These are phyloP conservation scores for Centropus unirufus DNA, from an alignment of 2,113 vertebrate genomes.

Conservation along the genomic window DNA sequence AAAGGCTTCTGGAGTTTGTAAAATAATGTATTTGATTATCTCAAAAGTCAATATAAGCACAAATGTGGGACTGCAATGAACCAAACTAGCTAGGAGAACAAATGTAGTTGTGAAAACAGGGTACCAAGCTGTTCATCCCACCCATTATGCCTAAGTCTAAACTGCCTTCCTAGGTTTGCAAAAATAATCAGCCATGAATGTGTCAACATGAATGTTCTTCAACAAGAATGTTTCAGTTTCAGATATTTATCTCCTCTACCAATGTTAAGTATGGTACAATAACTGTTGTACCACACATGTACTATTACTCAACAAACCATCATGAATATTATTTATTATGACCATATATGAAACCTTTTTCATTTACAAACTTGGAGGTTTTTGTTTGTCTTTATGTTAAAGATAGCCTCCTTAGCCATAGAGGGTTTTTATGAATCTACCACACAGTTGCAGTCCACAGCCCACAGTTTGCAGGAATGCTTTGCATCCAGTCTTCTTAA, in stretches of 20 bases:
- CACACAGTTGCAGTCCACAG: not conserved
- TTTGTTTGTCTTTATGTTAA: not conserved
- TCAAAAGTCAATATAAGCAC: slow-evolving; percentile 70
- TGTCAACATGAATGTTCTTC: too few species aligned
- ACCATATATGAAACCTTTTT: not conserved
- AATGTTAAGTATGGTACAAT: not conserved
- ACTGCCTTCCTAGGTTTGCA: not conserved
- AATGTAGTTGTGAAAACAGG: slow-evolving; percentile 22
- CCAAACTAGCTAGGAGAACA: slow-evolving; percentile 12
- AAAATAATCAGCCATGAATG: not conserved
- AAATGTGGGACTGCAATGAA: slow-evolving; percentile 38
- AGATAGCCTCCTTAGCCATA: not conserved
- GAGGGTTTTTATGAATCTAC: not conserved
- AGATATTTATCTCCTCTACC: not conserved
- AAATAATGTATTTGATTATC: slow-evolving; percentile 76
- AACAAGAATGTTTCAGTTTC: not conserved
- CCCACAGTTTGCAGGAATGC: not conserved
- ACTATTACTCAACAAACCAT: not conserved
- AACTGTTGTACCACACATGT: not conserved
- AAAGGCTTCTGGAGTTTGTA: slow-evolving; percentile 61
- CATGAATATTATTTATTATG: not conserved
- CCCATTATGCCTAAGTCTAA: not conserved
- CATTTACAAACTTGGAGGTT: not conserved
- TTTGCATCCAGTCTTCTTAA: not conserved
- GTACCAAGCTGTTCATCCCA: not conserved